Percentiles rank a stretch among this genome's conserved stretches.
Conservation (phyloP, 2,888 invertebrate genomes). For the Tenodera sinensis region DNA sequence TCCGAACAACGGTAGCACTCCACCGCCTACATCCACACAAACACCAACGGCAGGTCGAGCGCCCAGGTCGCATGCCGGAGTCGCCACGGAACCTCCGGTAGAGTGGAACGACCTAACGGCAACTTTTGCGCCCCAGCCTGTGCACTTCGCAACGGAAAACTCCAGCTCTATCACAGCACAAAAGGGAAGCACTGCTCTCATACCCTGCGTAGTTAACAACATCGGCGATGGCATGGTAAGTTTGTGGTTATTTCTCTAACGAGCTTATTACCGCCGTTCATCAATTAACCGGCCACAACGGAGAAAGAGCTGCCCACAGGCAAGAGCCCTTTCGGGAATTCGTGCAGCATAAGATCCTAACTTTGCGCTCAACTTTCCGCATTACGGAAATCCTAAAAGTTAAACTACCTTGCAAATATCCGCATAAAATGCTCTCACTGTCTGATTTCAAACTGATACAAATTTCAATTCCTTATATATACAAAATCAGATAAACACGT, state of each 20-base stretch:
- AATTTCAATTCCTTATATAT: too few relatives aligned
- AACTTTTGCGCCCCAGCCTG: constrained; percentile 27
- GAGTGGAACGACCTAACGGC: constrained; percentile 20
- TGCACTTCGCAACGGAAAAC: constrained; percentile 71
- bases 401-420: too few relatives aligned
- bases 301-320: too few relatives aligned
- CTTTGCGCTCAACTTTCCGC: too few relatives aligned
- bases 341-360: too few relatives aligned
- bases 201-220: constrained; percentile 80
- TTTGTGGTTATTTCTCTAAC: constrained; percentile 35
- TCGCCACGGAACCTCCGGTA: constrained; percentile 8
- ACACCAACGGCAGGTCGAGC: neutral
- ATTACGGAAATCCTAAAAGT: too few relatives aligned
- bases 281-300: too few relatives aligned
- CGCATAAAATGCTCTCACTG: too few relatives aligned
- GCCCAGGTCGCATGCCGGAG: neutral
- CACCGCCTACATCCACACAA: neutral
- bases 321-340: too few relatives aligned
- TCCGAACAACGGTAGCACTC: neutral
- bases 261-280: too few relatives aligned
- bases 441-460: too few relatives aligned
- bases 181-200: constrained; percentile 76
- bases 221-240: constrained; percentile 87
- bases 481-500: too few relatives aligned
- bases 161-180: constrained; percentile 78